Percentiles rank a stretch among this genome's conserved stretches.
These are phyloP conservation scores for Ooceraea biroi DNA, from an alignment of 1,140 invertebrate species.

Conservation along the genomic window DNA sequence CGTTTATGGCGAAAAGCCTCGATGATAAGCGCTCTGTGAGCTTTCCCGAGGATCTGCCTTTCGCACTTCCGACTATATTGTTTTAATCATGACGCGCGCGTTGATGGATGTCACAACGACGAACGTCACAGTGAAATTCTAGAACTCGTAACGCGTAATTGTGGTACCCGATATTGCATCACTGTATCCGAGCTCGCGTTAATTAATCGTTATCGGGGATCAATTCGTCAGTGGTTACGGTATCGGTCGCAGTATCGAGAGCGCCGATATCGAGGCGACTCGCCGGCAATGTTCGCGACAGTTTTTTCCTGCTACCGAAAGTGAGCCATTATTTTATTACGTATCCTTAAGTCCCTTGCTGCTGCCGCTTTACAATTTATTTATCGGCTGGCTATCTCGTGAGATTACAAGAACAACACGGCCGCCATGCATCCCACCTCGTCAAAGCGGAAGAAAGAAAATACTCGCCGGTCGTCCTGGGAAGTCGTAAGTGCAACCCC, in stretches of 20 bases:
- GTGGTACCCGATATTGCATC: too few species aligned
- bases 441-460: slow-evolving; percentile 61
- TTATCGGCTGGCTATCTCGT: slow-evolving; percentile 42
- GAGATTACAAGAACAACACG: slow-evolving; percentile 63
- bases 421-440: neutral
- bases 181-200: too few species aligned
- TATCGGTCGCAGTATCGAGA: slow-evolving; percentile 17
- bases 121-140: too few species aligned
- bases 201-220: neutral
- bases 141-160: too few species aligned
- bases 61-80: too few species aligned
- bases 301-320: slow-evolving; percentile 42
- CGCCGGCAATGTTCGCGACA: slow-evolving; percentile 37
- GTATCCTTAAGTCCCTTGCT: slow-evolving; percentile 36
- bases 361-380: slow-evolving; percentile 48
- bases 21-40: neutral
- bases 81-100: too few species aligned
- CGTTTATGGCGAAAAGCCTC: slow-evolving; percentile 13
- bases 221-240: neutral
- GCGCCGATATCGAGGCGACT: neutral
- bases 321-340: slow-evolving; percentile 55
- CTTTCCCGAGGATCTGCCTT: too few species aligned
- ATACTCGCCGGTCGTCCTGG: slow-evolving; percentile 31
- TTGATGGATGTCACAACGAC: too few species aligned
- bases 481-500: slow-evolving; percentile 56